Conservation (phyloP, 92 coral and sea anemone genomes). For the Phymanthus crucifer region DNA sequence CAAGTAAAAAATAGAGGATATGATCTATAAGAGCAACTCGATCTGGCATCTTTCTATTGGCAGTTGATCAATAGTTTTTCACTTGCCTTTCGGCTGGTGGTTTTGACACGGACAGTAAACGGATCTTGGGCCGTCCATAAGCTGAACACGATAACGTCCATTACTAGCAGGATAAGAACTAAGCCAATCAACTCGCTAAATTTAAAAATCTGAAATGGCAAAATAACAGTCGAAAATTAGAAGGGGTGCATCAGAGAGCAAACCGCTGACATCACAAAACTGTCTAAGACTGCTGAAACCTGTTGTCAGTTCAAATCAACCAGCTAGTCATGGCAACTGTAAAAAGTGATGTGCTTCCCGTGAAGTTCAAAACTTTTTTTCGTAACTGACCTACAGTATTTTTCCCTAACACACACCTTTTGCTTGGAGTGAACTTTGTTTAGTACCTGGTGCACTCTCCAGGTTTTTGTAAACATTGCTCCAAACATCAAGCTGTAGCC, state of each 20-base stretch:
- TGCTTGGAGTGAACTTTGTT: slow-evolving; percentile 52
- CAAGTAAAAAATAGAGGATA: too few relatives aligned
- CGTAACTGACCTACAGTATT: too few relatives aligned
- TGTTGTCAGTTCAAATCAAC: too few relatives aligned
- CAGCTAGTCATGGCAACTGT: too few relatives aligned
- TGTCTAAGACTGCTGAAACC: too few relatives aligned
- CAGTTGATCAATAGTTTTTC: neutral
- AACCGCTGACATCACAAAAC: too few relatives aligned
- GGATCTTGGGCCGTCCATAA: slow-evolving; percentile 68
- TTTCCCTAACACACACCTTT: slow-evolving; percentile 71
- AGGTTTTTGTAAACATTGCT: slow-evolving; percentile 66
- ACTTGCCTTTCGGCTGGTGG: slow-evolving; percentile 6
- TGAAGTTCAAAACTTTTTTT: too few relatives aligned
- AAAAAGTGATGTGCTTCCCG: too few relatives aligned
- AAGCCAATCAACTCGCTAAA: slow-evolving; percentile 44
- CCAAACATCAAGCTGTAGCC: slow-evolving; percentile 78
- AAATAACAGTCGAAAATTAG: neutral
- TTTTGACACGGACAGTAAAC: neutral
- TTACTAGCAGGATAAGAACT: slow-evolving; percentile 34
- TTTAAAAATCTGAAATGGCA: slow-evolving; percentile 42
- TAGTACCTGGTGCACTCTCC: slow-evolving; percentile 68
- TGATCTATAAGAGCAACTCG: too few relatives aligned
- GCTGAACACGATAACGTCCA: slow-evolving; percentile 60
- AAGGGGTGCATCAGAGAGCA: too few relatives aligned
- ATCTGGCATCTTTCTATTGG: neutral